Evolutionary conservation across 1,140 invertebrate genomes (phyloP).

Genomic region (Teleogryllus occipitalis): DNA sequence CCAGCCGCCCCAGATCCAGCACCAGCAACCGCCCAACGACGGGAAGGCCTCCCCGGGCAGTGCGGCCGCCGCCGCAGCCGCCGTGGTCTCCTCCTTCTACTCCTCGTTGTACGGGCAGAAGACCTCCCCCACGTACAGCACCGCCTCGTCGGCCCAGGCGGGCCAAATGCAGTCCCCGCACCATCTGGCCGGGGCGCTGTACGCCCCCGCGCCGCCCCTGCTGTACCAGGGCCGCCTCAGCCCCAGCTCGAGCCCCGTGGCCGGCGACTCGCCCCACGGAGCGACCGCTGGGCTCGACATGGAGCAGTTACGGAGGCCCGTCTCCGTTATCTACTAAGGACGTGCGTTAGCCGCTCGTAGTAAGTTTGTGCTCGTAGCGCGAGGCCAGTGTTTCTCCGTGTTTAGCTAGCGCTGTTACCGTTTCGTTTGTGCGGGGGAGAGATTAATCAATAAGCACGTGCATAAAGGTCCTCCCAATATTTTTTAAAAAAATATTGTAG

Average conservation of each 20-base stretch:
- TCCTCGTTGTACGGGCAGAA: slow-evolving; percentile 45
- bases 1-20: slow-evolving; percentile 31
- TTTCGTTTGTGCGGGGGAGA: too few species aligned
- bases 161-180: slow-evolving; percentile 34
- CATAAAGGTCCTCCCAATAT: too few species aligned
- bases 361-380: background rate
- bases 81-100: slow-evolving; percentile 53
- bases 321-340: slow-evolving; percentile 29
- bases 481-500: too few species aligned
- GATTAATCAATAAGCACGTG: too few species aligned
- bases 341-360: background rate
- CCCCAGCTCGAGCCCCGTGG: slow-evolving; percentile 38
- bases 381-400: background rate
- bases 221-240: slow-evolving; percentile 37
- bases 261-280: slow-evolving; percentile 16
- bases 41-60: slow-evolving; percentile 29
- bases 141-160: slow-evolving; percentile 31
- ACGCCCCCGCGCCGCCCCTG: slow-evolving; percentile 29
- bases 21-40: background rate
- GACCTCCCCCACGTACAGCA: slow-evolving; percentile 28
- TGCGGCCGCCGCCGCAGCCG: slow-evolving; percentile 42
- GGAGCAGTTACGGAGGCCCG: slow-evolving; percentile 28
- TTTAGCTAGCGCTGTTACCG: too few species aligned
- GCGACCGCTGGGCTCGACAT: slow-evolving; percentile 22
- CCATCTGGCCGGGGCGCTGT: slow-evolving; percentile 10